A percentile compares a stretch with the other conserved stretches of the same genome.
Conservation (phyloP, 2,797 vertebrate species). For the Adrianichthys oophorus region DNA sequence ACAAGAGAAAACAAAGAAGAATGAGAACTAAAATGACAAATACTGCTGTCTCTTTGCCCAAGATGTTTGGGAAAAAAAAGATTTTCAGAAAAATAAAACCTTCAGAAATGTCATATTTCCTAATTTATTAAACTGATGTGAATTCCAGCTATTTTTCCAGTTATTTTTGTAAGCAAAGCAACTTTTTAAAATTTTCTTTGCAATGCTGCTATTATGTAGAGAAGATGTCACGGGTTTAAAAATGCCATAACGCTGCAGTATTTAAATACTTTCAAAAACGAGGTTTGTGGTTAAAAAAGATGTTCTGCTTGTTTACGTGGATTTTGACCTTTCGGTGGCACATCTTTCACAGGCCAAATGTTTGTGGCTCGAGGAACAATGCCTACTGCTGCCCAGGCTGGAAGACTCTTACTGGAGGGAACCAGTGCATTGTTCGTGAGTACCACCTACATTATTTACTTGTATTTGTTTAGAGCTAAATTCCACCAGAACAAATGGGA, state of each 20-base stretch:
- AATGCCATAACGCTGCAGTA: too few relatives aligned
- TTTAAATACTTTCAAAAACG: too few relatives aligned
- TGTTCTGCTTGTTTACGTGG: background rate
- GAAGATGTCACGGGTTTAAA: too few relatives aligned
- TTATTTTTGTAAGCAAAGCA: too few relatives aligned
- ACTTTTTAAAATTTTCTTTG: too few relatives aligned
- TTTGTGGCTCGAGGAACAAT: constrained; percentile 94
- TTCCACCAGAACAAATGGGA: background rate
- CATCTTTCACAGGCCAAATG: constrained; percentile 86
- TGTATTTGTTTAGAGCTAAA: background rate
- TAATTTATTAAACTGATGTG: too few relatives aligned
- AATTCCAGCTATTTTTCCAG: too few relatives aligned
- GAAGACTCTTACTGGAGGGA: constrained; percentile 98
- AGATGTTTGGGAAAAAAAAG: constrained; percentile 1
- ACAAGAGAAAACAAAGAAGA: background rate
- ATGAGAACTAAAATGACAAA: background rate
- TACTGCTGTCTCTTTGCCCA: background rate
- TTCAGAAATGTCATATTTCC: too few relatives aligned
- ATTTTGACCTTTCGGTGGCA: constrained; percentile 17
- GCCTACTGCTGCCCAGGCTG: constrained; percentile 98
- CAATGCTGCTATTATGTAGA: too few relatives aligned
- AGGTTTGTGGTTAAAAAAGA: background rate
- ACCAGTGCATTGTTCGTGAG: constrained; percentile 99
- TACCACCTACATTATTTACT: constrained; percentile 44
- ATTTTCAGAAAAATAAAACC: too few relatives aligned